Conservation (phyloP, 2,797 vertebrate species). For the Pseudocheirus occidentalis region DNA sequence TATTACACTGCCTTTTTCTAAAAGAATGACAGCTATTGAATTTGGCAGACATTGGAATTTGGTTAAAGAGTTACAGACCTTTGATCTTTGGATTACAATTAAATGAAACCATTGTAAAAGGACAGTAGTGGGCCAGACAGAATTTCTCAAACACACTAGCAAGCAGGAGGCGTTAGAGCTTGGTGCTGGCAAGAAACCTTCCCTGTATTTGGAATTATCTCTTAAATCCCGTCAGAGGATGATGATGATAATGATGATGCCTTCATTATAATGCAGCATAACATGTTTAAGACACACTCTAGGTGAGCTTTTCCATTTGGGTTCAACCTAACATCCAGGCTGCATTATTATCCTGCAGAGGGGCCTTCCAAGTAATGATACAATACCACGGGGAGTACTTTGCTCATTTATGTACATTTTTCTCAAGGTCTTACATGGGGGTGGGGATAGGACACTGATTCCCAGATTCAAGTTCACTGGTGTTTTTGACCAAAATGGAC, state of each 20-base stretch:
- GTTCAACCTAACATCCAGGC: rapidly evolving
- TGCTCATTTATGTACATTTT: neutral
- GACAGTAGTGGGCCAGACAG: conserved; percentile 82
- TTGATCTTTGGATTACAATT: conserved; percentile 93
- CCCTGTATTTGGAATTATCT: neutral
- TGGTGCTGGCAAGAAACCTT: conserved; percentile 45
- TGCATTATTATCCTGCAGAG: neutral
- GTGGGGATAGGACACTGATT: neutral
- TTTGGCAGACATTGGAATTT: conserved; percentile 98
- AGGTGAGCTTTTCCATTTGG: neutral
- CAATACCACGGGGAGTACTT: neutral
- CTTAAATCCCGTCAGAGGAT: rapidly evolving
- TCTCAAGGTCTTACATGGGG: neutral
- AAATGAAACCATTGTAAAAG: conserved; percentile 86
- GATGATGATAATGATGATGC: neutral
- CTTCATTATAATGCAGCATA: conserved; percentile 54
- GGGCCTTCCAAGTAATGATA: neutral
- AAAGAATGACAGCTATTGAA: conserved; percentile 98
- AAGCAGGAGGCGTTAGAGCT: conserved; percentile 76
- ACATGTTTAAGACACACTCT: neutral
- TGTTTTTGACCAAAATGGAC: conserved; percentile 50
- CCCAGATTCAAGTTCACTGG: conserved; percentile 19
- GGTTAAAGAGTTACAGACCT: conserved; percentile 99
- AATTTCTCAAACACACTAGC: conserved; percentile 78
- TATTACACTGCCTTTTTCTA: conserved; percentile 93